Base-by-base conservation (phyloP, 2,113 vertebrate species). In the Apeltes quadracus region DNA sequence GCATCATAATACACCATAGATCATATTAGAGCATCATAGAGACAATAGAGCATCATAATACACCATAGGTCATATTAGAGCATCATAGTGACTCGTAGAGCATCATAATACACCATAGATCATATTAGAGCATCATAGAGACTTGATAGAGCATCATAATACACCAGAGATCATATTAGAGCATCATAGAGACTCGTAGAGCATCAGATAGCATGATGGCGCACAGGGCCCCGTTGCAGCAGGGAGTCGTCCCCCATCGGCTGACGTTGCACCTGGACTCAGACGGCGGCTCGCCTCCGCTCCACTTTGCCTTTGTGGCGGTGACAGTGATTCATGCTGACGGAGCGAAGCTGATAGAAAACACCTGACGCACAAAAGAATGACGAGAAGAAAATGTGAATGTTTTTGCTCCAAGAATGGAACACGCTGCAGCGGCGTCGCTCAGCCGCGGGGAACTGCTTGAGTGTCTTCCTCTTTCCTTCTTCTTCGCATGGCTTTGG, bases 311-410 rank as follows among this genome's bases (percentile, higher is more conserved):
- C 79, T 79, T 36, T 72, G 66, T 72, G 74, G 72, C 85, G 62
- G 38, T 80, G 55, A 75, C 65, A 23, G 32, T 53, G 78, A 75
- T 79, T 79, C 39, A 22, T 58, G 80, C 80, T 79, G 83, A 84
- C 57, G 68, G 73, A 68, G 79, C 74, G 70, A 57, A 74, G 68
- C 48, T 38, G 44, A 58, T 63, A 63, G 63, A 73, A 73, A 78
- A 50, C 25, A 55, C 3, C 63, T 61, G 10, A 0, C 50, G 67
- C 46, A 62, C 25, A 64, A 53, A 69, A 27, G 59, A 64, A 65
- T 27, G 68, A 78, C 78, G 41, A 72, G 72, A 73, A 44, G 39
- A 70, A 69, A 66, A 57, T 56, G 72, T 34, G 78, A 62, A 67
- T 36, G 64, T 7, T 74, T n/a, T 62, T 53, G 53, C 32, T 4